phyloP scores from a whole-genome alignment of 2,888 invertebrate genomes.

The Euzophera pinguis region DNA sequence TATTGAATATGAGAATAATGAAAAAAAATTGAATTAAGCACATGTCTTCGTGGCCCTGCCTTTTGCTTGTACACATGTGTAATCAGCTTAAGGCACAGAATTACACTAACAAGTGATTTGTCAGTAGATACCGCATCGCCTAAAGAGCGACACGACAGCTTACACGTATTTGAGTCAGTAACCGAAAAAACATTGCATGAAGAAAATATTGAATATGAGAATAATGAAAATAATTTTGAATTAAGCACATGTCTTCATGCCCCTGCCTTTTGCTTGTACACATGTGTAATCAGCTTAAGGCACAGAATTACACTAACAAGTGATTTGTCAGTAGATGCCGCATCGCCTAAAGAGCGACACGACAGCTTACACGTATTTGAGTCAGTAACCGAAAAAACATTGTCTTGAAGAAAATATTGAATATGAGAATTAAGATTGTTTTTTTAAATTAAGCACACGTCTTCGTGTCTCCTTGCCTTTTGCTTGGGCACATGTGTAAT shows the following conservation, averaged over 20 bases:
- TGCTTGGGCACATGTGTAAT: background rate
- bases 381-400: slow-evolving; percentile 26
- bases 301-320: slow-evolving; percentile 34
- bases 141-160: slow-evolving; percentile 23
- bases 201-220: no score
- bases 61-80: background rate
- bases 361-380: slow-evolving; percentile 50
- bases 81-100: slow-evolving; percentile 7
- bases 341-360: slow-evolving; percentile 26
- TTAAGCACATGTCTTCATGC: background rate
- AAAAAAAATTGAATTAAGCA: no score
- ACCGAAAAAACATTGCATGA: slow-evolving; percentile 14
- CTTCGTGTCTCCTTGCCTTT: background rate
- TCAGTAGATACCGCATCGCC: slow-evolving; percentile 30
- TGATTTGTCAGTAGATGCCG: slow-evolving; percentile 36
- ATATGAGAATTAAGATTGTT: no score
- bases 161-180: slow-evolving; percentile 54
- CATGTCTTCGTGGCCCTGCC: background rate
- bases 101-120: slow-evolving; percentile 43
- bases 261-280: background rate
- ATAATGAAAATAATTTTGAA: no score
- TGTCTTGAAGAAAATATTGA: no score
- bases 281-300: slow-evolving; percentile 2
- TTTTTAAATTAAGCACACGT: no score
- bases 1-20: no score